These are phyloP conservation scores for Ctena decussata DNA, from an alignment of 2,888 invertebrate genomes.

Conservation along the genomic window DNA sequence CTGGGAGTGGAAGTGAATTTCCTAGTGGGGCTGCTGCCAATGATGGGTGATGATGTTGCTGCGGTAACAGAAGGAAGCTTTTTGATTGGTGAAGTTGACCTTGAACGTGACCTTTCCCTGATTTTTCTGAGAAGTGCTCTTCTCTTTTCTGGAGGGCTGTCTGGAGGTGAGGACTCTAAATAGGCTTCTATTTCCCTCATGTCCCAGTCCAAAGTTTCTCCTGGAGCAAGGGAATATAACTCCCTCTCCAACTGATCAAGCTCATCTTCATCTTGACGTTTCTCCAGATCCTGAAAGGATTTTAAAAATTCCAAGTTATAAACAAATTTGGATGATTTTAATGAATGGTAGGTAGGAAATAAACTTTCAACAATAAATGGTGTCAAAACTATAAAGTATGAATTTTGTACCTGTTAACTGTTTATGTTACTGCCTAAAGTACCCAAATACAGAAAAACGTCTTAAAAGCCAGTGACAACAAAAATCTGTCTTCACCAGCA, in stretches of 20 bases:
- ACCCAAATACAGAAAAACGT: no score
- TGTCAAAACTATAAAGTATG: no score
- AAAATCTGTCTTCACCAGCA: no score
- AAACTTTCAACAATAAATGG: no score
- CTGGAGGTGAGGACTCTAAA: conserved; percentile 76
- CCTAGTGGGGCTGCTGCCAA: not conserved
- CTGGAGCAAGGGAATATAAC: conserved; percentile 60
- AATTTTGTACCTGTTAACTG: no score
- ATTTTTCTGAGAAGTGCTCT: conserved; percentile 64
- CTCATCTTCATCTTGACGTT: conserved; percentile 61
- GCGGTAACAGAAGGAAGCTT: conserved; percentile 53
- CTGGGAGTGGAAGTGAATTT: not conserved
- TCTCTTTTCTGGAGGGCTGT: conserved; percentile 77
- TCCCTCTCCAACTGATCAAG: conserved; percentile 69
- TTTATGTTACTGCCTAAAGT: no score
- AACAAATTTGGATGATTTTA: no score
- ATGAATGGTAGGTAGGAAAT: no score
- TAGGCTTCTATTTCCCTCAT: conserved; percentile 75
- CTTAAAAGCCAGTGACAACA: no score
- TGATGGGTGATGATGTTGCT: conserved; percentile 27
- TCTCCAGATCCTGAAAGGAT: conserved; percentile 52
- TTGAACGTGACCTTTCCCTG: conserved; percentile 65
- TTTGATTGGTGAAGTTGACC: conserved; percentile 63
- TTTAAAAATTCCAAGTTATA: no score
- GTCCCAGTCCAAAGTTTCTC: conserved; percentile 64